These are phyloP conservation scores for Lepidurus packardi DNA, from an alignment of 1,140 invertebrate genomes.

Conservation along the genomic window DNA sequence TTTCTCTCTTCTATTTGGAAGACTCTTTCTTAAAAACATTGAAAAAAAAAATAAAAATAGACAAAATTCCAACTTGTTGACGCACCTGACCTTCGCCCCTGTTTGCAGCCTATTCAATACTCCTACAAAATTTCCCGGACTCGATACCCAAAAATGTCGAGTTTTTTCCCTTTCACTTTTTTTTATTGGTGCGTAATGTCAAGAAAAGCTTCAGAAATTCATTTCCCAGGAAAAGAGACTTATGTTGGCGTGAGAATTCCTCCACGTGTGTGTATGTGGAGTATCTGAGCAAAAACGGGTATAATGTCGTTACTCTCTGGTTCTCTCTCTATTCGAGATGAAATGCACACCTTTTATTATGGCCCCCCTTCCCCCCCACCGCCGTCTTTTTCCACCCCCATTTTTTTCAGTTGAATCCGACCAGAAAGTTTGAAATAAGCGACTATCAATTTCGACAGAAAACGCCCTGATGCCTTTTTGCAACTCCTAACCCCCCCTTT, in stretches of 20 bases:
- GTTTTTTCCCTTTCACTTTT: no score
- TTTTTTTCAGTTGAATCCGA: neutral
- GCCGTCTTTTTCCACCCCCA: conserved; percentile 1
- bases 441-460: conserved; percentile 19
- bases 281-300: neutral
- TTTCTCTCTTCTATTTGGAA: no score
- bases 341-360: conserved; percentile 2
- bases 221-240: neutral
- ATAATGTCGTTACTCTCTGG: neutral
- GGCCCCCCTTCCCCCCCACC: neutral
- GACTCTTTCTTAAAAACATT: no score
- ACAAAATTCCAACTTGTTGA: no score
- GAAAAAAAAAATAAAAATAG: no score
- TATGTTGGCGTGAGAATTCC: conserved; percentile 9
- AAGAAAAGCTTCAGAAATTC: neutral
- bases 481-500: neutral
- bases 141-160: no score
- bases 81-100: no score
- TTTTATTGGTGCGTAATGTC: no score
- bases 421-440: conserved; percentile 15
- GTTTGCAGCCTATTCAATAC: no score
- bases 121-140: no score
- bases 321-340: neutral
- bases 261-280: conserved; percentile 10
- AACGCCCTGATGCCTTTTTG: neutral